phyloP scores from a whole-genome alignment of 2,797 vertebrate genomes.

The Euthynnus affinis region DNA sequence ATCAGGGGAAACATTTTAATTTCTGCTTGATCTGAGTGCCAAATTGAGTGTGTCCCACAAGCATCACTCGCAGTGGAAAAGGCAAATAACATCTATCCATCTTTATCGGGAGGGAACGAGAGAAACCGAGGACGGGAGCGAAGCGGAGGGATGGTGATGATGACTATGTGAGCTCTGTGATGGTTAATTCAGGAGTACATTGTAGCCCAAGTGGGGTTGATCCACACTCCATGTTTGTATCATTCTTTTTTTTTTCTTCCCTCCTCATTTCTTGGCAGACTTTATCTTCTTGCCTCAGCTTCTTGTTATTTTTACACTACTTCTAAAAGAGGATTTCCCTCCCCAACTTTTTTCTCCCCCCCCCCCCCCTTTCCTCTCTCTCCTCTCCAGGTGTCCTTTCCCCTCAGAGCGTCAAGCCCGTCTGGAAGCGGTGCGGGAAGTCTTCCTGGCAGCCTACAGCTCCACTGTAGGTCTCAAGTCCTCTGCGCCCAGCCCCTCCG shows the following conservation, averaged over 20 bases:
- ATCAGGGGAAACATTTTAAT: constrained; percentile 54
- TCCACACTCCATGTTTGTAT: not conserved
- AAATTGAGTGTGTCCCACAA: constrained; percentile 46
- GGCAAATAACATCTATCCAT: constrained; percentile 49
- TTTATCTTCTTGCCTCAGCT: not conserved
- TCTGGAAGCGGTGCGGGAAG: constrained; percentile 93
- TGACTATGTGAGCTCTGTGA: constrained; percentile 15
- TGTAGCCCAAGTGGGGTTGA: constrained; percentile 5
- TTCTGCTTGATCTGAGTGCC: constrained; percentile 61
- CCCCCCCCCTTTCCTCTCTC: not conserved
- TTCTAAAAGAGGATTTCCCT: not conserved
- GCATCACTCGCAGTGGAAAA: constrained; percentile 25
- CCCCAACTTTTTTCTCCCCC: not conserved
- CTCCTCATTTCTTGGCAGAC: not conserved
- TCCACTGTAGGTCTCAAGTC: constrained; percentile 94
- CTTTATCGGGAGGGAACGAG: constrained; percentile 3
- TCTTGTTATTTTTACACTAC: not conserved
- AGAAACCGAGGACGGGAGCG: not conserved
- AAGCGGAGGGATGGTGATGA: not conserved
- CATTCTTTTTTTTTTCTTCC: not conserved
- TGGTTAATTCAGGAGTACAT: constrained; percentile 25
- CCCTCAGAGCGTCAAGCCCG: constrained; percentile 89
- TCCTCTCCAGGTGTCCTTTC: constrained; percentile 84
- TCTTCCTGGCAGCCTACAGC: constrained; percentile 94
- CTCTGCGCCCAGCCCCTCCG: constrained; percentile 90